A percentile compares a stretch with the other conserved stretches of the same genome.
phyloP scores from a whole-genome alignment of 1,140 invertebrate species.

The Vollenhovia emeryi region DNA sequence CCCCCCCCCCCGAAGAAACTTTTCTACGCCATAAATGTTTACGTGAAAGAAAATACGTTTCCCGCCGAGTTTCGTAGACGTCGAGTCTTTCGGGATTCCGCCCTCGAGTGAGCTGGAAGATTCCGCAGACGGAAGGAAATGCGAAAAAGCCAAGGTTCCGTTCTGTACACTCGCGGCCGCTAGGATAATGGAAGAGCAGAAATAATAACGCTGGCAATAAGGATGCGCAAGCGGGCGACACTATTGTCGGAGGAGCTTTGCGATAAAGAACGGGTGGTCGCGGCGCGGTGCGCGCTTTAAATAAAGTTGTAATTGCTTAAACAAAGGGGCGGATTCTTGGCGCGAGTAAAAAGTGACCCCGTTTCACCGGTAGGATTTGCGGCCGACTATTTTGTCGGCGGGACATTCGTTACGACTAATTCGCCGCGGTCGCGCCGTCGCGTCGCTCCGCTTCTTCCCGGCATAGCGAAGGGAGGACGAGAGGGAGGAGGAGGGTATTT shows the following conservation, averaged over 20 bases:
- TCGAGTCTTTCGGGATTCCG: not conserved
- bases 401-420: slow-evolving; percentile 56
- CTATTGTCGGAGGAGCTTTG: slow-evolving; percentile 19
- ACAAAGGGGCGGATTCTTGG: slow-evolving; percentile 34
- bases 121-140: not conserved
- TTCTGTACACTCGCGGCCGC: not conserved
- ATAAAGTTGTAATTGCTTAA: slow-evolving; percentile 52
- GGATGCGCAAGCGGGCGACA: not conserved
- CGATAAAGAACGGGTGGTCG: not conserved
- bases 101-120: not conserved
- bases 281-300: slow-evolving; percentile 25
- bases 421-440: slow-evolving; percentile 30
- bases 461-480: not conserved
- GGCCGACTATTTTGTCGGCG: slow-evolving; percentile 50
- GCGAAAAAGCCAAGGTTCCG: not conserved
- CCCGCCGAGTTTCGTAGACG: not conserved
- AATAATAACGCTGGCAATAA: slow-evolving; percentile 13
- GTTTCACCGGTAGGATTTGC: slow-evolving; percentile 48
- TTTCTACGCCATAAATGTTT: not conserved
- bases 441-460: slow-evolving; percentile 39
- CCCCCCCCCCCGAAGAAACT: not conserved
- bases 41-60: not conserved
- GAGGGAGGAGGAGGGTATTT: too few relatives aligned
- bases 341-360: slow-evolving; percentile 20
- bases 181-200: not conserved